Base-by-base conservation (phyloP, 1,140 invertebrate species). In the Neodiprion fabricii region DNA sequence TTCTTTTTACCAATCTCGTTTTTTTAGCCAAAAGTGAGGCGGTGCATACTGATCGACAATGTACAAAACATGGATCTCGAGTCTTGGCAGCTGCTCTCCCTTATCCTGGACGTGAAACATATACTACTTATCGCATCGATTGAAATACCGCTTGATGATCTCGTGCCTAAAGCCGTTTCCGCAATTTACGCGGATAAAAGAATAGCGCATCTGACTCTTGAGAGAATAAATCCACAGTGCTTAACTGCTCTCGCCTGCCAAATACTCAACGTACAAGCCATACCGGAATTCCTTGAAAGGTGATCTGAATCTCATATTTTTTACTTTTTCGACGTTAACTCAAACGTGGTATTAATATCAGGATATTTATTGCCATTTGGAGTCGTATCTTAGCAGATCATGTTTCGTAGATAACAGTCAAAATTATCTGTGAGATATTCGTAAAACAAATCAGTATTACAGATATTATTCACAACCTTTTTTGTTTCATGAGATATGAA, bases 251-350 rank as follows among this genome's bases (percentile, higher is more conserved):
- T 92, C 3, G 89, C 87, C 0, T 92, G 91, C 76, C 91, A 92
- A 79, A 85, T 91, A 70, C 80, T 92, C 5, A 85, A 90, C 48
- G 90, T 91, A 0, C 81, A 87, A 49, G 91, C 87, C 0, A 89
- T 92, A 67, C 87, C 91, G 0, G 74, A 84, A 5, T 86, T 89
- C 73, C 79, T 92, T n/a, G 86, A 91, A 76, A 89, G 86, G 90
- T 91, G 82, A 84, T 5, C 28, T 40, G 5, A 40, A 40, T 40
- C 28, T 40, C 28, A 67, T 65, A 73, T 74, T 40, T 4, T 70
- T 70, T 40, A 40, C 28, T 40, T 40, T 40, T 40, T 0, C 5
- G 1, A 40, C 5, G 28, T 5, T 40, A 40, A 40, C 28, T 40
- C 2, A 40, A 40, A 40, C 28, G 28, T 40, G 28, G 28, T 40